phyloP scores from a whole-genome alignment of 1,140 invertebrate genomes.

The Halictus rubicundus region DNA sequence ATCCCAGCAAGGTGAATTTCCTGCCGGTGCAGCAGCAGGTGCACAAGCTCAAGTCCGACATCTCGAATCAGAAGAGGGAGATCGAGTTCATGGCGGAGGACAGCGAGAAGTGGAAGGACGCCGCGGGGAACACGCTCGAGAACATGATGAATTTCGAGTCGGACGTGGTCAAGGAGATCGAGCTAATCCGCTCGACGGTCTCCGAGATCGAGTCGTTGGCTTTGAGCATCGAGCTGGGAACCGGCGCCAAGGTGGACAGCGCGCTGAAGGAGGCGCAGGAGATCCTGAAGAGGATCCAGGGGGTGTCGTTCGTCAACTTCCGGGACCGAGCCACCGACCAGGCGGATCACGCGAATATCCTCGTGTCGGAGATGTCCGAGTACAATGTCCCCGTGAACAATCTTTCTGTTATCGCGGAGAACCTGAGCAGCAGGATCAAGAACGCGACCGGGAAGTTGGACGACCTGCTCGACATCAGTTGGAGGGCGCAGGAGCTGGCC shows the following conservation, averaged over 20 bases:
- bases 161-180: conserved; percentile 80
- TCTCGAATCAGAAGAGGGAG: conserved; percentile 82
- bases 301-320: conserved; percentile 80
- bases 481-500: conserved; percentile 83
- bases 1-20: conserved; percentile 85
- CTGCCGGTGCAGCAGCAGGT: conserved; percentile 83
- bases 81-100: conserved; percentile 79
- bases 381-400: conserved; percentile 86
- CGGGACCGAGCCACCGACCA: conserved; percentile 82
- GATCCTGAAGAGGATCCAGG: conserved; percentile 85
- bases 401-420: conserved; percentile 81
- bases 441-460: conserved; percentile 85
- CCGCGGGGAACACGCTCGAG: conserved; percentile 81
- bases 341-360: conserved; percentile 83
- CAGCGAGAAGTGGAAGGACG: conserved; percentile 79
- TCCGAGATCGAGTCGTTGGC: conserved; percentile 85
- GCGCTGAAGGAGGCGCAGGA: conserved; percentile 87
- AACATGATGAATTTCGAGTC: conserved; percentile 82
- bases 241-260: conserved; percentile 87
- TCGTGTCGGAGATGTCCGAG: conserved; percentile 85
- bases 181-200: conserved; percentile 82
- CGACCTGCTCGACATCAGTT: conserved; percentile 87
- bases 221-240: conserved; percentile 84
- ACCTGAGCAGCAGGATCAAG: conserved; percentile 82
- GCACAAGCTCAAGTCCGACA: conserved; percentile 81